Evolutionary conservation across 2,113 vertebrate genomes (phyloP), one percentile per base, ranked within the genome.

Genomic region (Cettia cetti): DNA sequence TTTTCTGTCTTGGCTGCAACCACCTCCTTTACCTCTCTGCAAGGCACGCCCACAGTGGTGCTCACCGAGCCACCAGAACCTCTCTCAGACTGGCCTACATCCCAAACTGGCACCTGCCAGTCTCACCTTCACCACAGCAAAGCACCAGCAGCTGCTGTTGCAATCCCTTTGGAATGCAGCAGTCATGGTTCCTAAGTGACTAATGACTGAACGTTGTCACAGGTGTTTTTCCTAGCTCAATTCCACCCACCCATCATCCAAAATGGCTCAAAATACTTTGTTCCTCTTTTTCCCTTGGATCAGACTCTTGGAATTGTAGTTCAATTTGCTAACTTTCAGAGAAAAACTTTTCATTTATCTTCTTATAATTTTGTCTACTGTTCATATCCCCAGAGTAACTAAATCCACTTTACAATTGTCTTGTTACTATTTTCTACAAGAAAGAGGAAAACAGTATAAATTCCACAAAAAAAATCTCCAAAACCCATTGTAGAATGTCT

Each of bases 161-260:
- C 39, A 89, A 95, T 86, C 79, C 52, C 71, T 88, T 20, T 92
- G 95, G 95, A 95, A 95, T 84, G 83, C 93, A 56, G 70, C 4
- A 30, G 89, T 95, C 84, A 72, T 75, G 70, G 90, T 84, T 93
- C 86, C 81, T 56, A n/a, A 83, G 80, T 95, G 93, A 94, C 59
- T 97, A 94, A 95, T 63, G 59, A 22, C 85, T 94, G 75, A 76
- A 90, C 30, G 6, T 45, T 56, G 77, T 90, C 2, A 1, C 54
- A 88, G 88, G 86, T 94, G 90, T 92, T 96, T 90, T 92, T 76
- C 59, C 37, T n/a, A 83, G n/a, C 86, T 68, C 82, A n/a, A 3
- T 70, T 92, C 91, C 72, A 77, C 91, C 89, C 89, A 50, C 92
- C 52, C 13, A 4, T 90, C 75, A 68, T 56, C 65, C 66, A 71